Percentiles rank a stretch among this genome's conserved stretches.
Evolutionary conservation across 2,888 invertebrate genomes (phyloP).

Genomic region (Crossocerus cetratus): DNA sequence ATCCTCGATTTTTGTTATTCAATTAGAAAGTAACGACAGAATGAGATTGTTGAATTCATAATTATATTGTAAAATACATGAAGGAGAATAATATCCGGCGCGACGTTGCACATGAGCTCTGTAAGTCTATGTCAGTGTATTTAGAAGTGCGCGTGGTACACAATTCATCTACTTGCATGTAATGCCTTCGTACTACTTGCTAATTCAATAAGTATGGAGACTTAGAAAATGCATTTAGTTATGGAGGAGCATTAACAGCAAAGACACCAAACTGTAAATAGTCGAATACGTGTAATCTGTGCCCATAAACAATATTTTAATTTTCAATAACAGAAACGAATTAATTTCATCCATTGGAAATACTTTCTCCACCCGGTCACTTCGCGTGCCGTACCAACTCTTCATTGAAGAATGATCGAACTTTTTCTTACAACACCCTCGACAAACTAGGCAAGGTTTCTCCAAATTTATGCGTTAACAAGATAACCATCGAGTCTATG

Average conservation of each 20-base stretch:
- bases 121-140: slow-evolving; percentile 34
- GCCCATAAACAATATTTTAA: slow-evolving; percentile 45
- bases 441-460: no score
- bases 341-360: background rate
- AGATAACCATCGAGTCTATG: no score
- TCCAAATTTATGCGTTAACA: no score
- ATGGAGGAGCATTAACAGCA: slow-evolving; percentile 32
- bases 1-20: slow-evolving; percentile 52
- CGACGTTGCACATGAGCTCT: slow-evolving; percentile 36
- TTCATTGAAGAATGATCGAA: no score
- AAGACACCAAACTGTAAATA: slow-evolving; percentile 49
- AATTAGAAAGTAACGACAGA: slow-evolving; percentile 34
- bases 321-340: slow-evolving; percentile 27
- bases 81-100: slow-evolving; percentile 16
- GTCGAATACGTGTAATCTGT: slow-evolving; percentile 39
- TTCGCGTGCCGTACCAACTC: no score
- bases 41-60: slow-evolving; percentile 44
- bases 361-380: no score
- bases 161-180: slow-evolving; percentile 36
- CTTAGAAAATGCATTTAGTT: background rate
- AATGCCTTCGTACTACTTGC: slow-evolving; percentile 43
- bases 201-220: slow-evolving; percentile 37
- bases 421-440: no score
- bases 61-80: slow-evolving; percentile 48
- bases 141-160: slow-evolving; percentile 28